These are phyloP conservation scores for Holothuria leucospilota DNA, from an alignment of 53 echinoderm and acorn worm species.

Conservation along the genomic window DNA sequence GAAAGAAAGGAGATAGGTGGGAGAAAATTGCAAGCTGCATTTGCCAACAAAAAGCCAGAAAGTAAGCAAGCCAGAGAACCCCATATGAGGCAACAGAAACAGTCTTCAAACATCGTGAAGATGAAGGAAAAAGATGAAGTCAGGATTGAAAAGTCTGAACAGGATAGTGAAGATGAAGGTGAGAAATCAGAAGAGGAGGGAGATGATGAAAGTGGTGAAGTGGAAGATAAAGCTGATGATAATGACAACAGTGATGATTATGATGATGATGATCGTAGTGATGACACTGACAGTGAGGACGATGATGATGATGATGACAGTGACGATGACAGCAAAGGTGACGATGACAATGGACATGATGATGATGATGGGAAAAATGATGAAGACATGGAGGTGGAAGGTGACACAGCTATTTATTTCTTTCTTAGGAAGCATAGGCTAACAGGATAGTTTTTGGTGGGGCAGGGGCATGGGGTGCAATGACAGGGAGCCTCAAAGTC, in stretches of 20 bases:
- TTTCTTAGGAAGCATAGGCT: no score
- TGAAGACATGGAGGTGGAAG: background rate
- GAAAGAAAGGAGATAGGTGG: background rate
- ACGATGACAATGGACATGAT: background rate
- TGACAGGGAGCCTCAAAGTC: no score
- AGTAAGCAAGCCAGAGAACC: no score
- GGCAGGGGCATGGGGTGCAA: background rate
- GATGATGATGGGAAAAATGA: conserved; percentile 11
- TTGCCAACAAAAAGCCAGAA: conserved; percentile 9
- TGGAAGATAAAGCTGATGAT: background rate
- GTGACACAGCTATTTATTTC: background rate
- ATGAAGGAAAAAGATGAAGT: background rate
- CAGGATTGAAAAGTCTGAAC: conserved; percentile 32
- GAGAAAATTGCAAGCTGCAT: background rate
- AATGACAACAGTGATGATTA: background rate
- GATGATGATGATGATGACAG: background rate
- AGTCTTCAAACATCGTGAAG: no score
- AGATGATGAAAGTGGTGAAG: background rate
- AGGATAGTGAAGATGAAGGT: background rate
- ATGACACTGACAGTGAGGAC: background rate
- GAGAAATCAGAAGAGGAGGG: background rate
- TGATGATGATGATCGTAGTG: conserved; percentile 24
- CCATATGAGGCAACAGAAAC: no score
- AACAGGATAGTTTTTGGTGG: background rate
- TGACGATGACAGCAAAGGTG: conserved; percentile 28